Evolutionary conservation across 2,888 invertebrate species (phyloP), one percentile per base, ranked within the genome.

Genomic region (Epistrophe grossulariae): DNA sequence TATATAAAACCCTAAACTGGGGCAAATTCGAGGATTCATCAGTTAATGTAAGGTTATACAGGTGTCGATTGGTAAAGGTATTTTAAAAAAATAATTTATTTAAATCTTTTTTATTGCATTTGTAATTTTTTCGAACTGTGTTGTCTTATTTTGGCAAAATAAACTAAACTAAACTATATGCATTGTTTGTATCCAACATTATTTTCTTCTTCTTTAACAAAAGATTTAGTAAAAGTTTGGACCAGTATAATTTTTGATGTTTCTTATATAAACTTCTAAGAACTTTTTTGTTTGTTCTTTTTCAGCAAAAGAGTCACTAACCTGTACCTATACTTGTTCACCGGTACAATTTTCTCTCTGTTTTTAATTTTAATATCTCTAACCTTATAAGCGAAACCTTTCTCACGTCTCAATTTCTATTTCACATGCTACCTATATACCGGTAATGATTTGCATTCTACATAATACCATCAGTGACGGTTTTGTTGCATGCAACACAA

Each of bases 371-470:
- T 72, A 81, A 84, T 84, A 70, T 81, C 60, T 73, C 43, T 70
- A 78, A 78, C 84, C 82, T 82, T 77, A n/a, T n/a, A 76, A 76
- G 76, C 76, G 71, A 84, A 84, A 84, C 80, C 80, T 85, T 79
- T 82, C 59, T 82, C 84, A 82, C 73, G 77, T 85, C 78, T 81
- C 81, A 73, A 81, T 80, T 84, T 77, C 79, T 28, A 48, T 57
- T 77, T 76, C 72, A 77, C 80, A 72, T 76, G 71, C 70, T 64
- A 73, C 78, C 55, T 55, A 28, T 35, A n/a, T 35, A 57, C 52
- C 48, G 35, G 45, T 76, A 70, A 59, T 9, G 35, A 50, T 68
- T 68, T 68, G 50, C 68, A 68, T 68, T 50, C 68, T 38, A 50
- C 13, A 66, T 68, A 68, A 68, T 68, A 68, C 68, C 68, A 68